These are phyloP conservation scores for Amphiduros pacificus DNA, from an alignment of 2,888 invertebrate species.

Conservation along the genomic window DNA sequence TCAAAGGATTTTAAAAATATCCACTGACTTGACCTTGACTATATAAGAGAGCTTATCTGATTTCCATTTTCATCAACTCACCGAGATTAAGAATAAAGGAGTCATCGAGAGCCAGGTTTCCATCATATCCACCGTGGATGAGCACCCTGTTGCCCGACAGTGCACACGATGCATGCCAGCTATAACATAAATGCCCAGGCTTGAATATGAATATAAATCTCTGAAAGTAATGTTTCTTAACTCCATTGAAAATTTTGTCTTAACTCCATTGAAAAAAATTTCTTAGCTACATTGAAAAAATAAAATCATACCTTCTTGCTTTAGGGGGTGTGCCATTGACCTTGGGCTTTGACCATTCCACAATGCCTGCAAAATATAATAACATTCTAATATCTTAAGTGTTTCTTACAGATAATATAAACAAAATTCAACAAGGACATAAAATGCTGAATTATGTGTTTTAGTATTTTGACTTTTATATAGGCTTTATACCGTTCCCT, in stretches of 20 bases:
- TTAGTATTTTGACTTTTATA: no score
- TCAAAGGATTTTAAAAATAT: not conserved
- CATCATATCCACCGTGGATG: conserved; percentile 57
- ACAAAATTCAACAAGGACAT: no score
- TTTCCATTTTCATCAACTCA: conserved; percentile 24
- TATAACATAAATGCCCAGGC: conserved; percentile 23
- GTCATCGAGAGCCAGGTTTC: conserved; percentile 50
- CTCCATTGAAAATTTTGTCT: no score
- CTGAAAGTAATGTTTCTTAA: no score
- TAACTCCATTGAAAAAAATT: no score
- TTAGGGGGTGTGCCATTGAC: conserved; percentile 48
- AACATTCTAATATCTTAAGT: no score
- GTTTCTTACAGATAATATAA: no score
- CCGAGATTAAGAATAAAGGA: conserved; percentile 52
- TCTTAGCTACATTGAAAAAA: no score
- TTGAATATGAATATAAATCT: not conserved
- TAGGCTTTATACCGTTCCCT: no score
- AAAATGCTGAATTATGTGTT: no score
- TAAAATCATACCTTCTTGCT: conserved; percentile 47
- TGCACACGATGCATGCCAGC: conserved; percentile 32
- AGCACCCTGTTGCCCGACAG: conserved; percentile 46
- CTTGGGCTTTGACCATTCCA: conserved; percentile 53
- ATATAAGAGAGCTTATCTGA: no score
- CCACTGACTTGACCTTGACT: no score
- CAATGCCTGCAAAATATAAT: conserved; percentile 45